These are phyloP conservation scores for Craterocephalus amniculus DNA, from an alignment of 2,797 vertebrate species.

Conservation along the genomic window DNA sequence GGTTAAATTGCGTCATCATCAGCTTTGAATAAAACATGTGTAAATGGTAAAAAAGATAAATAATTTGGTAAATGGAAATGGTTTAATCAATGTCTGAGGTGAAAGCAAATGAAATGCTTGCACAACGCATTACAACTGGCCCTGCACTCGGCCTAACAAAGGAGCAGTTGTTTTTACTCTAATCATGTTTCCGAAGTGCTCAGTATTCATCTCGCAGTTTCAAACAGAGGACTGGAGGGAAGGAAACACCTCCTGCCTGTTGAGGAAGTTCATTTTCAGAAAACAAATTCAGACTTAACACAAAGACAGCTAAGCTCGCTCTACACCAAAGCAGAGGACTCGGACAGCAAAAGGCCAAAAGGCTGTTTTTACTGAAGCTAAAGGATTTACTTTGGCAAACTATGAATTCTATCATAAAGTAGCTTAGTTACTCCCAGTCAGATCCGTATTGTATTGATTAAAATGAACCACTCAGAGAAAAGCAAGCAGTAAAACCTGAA, in stretches of 20 bases:
- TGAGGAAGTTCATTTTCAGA: constrained; percentile 81
- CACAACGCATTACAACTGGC: constrained; percentile 68
- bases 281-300: constrained; percentile 75
- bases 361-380: constrained; percentile 37
- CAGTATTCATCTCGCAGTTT: constrained; percentile 81
- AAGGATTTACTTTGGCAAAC: constrained; percentile 48
- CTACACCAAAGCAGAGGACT: constrained; percentile 37
- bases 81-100: constrained; percentile 37
- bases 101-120: constrained; percentile 59
- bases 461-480: constrained; percentile 36
- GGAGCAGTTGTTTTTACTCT: constrained; percentile 80
- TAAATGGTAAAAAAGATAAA: constrained; percentile 49
- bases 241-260: constrained; percentile 80
- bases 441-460: constrained; percentile 33
- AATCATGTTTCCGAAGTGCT: constrained; percentile 74
- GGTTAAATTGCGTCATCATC: constrained; percentile 54
- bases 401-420: constrained; percentile 46
- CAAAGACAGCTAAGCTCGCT: constrained; percentile 42
- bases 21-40: constrained; percentile 19
- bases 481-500: constrained; percentile 31
- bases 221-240: constrained; percentile 73
- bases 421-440: constrained; percentile 26
- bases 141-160: constrained; percentile 71
- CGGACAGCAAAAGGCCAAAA: constrained; percentile 19
- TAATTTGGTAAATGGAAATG: constrained; percentile 37